Evolutionary conservation across 2,113 vertebrate species (phyloP), one percentile per base, ranked within the genome.

Genomic region (Neogale vison): DNA sequence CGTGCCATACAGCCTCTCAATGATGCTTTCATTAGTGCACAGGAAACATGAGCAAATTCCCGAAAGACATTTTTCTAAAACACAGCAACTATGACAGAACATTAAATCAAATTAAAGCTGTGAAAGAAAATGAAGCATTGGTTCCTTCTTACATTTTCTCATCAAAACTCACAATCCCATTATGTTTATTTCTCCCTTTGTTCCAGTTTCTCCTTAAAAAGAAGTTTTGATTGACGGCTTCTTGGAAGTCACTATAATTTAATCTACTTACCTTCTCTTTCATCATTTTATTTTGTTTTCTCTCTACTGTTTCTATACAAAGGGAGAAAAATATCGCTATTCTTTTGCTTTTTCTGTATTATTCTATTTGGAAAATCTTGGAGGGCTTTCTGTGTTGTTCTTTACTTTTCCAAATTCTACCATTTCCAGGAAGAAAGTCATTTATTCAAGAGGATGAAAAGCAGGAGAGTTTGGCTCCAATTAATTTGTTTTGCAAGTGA

Each of bases 201-300:
- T 95, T 88, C 42, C 42, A 63, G 45, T 45, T 79, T 74, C 36
- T 95, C 89, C 36, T 92, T 47, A 17, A 57, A 93, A 61, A 86
- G 55, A 89, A 45, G 3, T 52, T 83, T 92, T 93, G 90, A 98
- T 29, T 59, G 80, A 85, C 17, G 79, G 15, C 9, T 88, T 96
- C 71, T 88, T 96, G n/a, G 88, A 93, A 95, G 82, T 57, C 84
- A 77, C 81, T 83, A 20, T 94, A 82, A 90, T 95, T 96, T 55
- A 74, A 95, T 74, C n/a, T 67, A 42, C 42, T 97, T 85, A 76
- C 42, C n/a, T 88, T 91, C 77, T 89, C 55, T 83, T 74, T 86
- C 80, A 74, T 76, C 42, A 55, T 77, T 74, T 93, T 45, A 57
- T 72, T 91, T 93, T 85, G 61, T 81, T 91, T 95, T 55, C 29